Evolutionary conservation across 2,888 invertebrate genomes (phyloP), one percentile per base, ranked within the genome.

Genomic region (Ormia ochracea): DNA sequence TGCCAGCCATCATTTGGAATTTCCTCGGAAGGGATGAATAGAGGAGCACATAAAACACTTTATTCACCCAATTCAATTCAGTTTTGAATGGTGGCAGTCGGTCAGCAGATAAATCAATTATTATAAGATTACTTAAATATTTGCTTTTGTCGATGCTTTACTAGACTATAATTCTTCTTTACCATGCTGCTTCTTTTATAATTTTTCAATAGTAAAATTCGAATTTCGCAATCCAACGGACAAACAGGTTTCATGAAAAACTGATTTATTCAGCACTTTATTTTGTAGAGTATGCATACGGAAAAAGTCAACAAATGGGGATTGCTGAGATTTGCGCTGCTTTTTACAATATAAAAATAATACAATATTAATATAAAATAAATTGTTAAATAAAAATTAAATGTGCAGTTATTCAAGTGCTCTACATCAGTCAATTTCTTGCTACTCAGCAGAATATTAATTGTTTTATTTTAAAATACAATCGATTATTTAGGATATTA

Each of bases 101-200:
- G 75, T 70, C 77, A 78, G 72, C 69, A 79, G 69, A 75, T 82
- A 81, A 82, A 82, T 78, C 78, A 82, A 82, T 82, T 82, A 82
- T 79, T 79, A 72, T 81, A 82, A 81, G 76, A 70, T 73, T 69
- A 59, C 69, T 79, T 79, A 69, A 23, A 58, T 78, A 54, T 69
- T 58, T 74, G 74, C 63, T 65, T 72, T 72, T 41, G n/a, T 54
- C 38, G 21, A 10, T n/a, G 31, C 48, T 33, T 6, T 17, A 19
- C 4, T 14, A 23, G 48, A 33, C n/a, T 43, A 23, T 3, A 36
- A 48, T 48, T 6, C 12, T 48, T 41, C 5, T n/a, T 54, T 61
- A n/a, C 4, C 38, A 21, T 50, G 26, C n/a, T 45, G 7, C 38
- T 48, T 7, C 12, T 50, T 19, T 65, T 21, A 10, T 19, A 48